Evolutionary conservation across 2,113 vertebrate genomes (phyloP).

Genomic region (Chelonoidis abingdonii): DNA sequence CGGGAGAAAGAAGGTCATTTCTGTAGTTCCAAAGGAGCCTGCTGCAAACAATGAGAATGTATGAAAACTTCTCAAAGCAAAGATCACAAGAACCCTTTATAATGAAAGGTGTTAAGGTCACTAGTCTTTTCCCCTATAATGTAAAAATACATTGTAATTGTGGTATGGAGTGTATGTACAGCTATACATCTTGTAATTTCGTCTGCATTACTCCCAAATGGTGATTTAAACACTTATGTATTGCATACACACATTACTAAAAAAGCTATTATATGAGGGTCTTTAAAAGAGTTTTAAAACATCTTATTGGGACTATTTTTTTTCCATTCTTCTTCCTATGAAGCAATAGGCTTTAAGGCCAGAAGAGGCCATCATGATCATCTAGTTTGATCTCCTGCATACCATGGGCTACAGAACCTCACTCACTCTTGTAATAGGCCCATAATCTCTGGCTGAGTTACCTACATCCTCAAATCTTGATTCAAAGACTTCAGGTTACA

Average conservation of each 20-base stretch:
- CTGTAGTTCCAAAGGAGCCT: rapidly evolving
- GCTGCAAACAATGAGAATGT: neutral
- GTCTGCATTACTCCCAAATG: neutral
- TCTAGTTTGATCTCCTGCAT: neutral
- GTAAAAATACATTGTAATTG: neutral
- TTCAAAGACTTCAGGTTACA: neutral
- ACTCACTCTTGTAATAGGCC: neutral
- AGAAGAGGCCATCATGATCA: neutral
- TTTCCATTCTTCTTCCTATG: neutral
- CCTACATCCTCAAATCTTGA: neutral
- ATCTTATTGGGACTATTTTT: neutral
- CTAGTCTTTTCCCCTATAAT: rapidly evolving
- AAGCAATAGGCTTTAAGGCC: neutral
- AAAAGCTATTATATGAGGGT: neutral
- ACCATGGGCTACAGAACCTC: neutral
- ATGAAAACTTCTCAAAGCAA: neutral
- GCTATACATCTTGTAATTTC: neutral
- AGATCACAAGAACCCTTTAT: neutral
- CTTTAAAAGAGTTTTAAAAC: neutral
- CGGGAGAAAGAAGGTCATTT: neutral
- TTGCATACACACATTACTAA: neutral
- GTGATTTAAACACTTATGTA: neutral
- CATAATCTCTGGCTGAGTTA: neutral
- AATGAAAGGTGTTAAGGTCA: neutral
- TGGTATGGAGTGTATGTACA: neutral